Evolutionary conservation across 2,113 vertebrate genomes (phyloP), one percentile per base, ranked within the genome.

Genomic region (Asarcornis scutulata): DNA sequence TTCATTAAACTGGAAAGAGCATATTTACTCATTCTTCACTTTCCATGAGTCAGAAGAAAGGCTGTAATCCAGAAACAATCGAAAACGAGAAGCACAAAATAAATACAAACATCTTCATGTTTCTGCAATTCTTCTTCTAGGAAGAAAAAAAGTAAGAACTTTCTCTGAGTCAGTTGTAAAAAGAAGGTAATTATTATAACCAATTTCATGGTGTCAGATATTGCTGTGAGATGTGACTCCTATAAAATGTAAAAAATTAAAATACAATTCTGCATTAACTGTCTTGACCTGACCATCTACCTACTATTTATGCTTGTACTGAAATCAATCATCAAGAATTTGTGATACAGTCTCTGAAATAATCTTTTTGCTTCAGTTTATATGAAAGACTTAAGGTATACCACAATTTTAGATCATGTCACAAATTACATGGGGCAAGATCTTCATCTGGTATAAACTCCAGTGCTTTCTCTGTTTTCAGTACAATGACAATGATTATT

Each of bases 181-280:
- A 92, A 31, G 34, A 78, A 86, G 52, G 13, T 48, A 71, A 77
- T 2, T 42, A 46, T 38, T 89, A 64, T 36, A 72, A 87, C 34
- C 63, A 73, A 79, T n/a, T 92, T 63, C 44, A 86, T 36, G n/a
- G 40, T 84, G 76, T 82, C 89, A 85, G 38, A 76, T 75, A 63
- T 17, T 38, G 58, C 4, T 34, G 69, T 46, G 63, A 97, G 93
- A 96, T 89, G 64, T 48, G 53, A 78, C 60, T 77, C 91, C 87
- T 63, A 42, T 15, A 18, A 86, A 96, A 64, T 34, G 46, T 53
- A 53, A 97, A 69, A 94, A 89, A 96, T 80, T 48, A 85, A 84
- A 93, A 34, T 38, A 56, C 9, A 32, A 16, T 73, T 53, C 31
- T 89, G 21, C 15, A 60, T 82, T 82, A 91, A 40, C 31, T 48